Conservation (phyloP, 53 echinoderm and acorn worm species). For the Patiria pectinifera region DNA sequence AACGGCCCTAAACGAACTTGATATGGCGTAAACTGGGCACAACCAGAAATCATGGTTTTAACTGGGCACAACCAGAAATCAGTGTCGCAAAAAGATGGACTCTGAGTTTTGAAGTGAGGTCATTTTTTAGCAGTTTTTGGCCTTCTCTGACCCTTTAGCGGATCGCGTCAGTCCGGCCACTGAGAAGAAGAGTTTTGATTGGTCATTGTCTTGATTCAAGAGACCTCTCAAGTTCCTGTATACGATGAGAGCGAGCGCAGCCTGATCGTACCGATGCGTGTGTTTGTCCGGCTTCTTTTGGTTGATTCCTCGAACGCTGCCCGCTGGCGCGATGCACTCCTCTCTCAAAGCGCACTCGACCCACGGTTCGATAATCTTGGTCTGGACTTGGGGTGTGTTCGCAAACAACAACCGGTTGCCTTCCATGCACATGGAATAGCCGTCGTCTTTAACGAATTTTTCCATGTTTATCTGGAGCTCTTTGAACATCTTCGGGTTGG, state of each 20-base stretch:
- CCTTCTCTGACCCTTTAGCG: neutral
- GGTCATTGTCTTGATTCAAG: neutral
- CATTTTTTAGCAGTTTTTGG: neutral
- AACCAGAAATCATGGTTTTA: no score
- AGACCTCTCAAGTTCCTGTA: constrained; percentile 13
- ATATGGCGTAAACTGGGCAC: no score
- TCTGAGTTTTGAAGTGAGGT: no score
- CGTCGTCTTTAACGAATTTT: neutral
- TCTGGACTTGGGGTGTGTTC: neutral
- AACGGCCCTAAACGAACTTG: no score
- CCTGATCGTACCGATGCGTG: constrained; percentile 32
- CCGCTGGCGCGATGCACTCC: constrained; percentile 4
- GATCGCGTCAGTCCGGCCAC: constrained; percentile 12
- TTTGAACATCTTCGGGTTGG: constrained; percentile 17
- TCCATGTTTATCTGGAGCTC: neutral
- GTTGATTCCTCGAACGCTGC: neutral
- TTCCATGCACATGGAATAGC: neutral
- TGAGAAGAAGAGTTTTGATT: neutral
- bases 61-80: no score
- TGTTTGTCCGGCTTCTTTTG: neutral
- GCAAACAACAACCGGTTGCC: constrained; percentile 7
- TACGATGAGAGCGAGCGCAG: neutral
- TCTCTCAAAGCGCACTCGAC: neutral
- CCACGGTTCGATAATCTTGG: constrained; percentile 1
- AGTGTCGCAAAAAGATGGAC: no score